Conservation (phyloP, 64 coral and sea anemone genomes). For the Dendrophyllia cribrosa region DNA sequence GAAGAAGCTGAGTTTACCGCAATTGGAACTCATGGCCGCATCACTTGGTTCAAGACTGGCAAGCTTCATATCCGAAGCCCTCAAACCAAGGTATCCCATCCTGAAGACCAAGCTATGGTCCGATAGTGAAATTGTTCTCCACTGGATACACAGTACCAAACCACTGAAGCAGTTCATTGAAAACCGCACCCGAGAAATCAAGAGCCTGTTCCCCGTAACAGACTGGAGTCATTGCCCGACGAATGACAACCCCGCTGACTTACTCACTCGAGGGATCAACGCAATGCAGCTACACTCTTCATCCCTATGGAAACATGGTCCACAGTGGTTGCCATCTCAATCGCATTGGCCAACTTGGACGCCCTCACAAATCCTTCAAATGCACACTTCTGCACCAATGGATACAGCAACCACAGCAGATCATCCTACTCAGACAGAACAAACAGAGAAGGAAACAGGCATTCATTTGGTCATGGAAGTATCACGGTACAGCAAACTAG, state of each 20-base stretch:
- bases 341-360: conserved; percentile 3
- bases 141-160: conserved; percentile 61
- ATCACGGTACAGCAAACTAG: not conserved
- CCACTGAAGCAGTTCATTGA: conserved; percentile 57
- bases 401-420: no score
- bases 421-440: no score
- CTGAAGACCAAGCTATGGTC: conserved; percentile 60
- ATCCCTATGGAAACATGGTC: conserved; percentile 18
- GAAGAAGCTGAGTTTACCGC: conserved; percentile 52
- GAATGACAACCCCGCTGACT: conserved; percentile 34
- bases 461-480: not conserved
- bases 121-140: conserved; percentile 75
- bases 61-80: not conserved
- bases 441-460: no score
- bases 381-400: no score
- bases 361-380: not conserved
- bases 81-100: not conserved
- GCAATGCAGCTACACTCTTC: conserved; percentile 23
- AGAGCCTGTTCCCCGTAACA: not conserved
- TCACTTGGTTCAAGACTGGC: conserved; percentile 46
- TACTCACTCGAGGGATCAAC: conserved; percentile 28
- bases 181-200: conserved; percentile 54
- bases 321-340: not conserved
- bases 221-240: conserved; percentile 35
- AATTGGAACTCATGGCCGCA: conserved; percentile 71